Conservation (phyloP, 2,888 invertebrate species). For the Dryocosmus kuriphilus region DNA sequence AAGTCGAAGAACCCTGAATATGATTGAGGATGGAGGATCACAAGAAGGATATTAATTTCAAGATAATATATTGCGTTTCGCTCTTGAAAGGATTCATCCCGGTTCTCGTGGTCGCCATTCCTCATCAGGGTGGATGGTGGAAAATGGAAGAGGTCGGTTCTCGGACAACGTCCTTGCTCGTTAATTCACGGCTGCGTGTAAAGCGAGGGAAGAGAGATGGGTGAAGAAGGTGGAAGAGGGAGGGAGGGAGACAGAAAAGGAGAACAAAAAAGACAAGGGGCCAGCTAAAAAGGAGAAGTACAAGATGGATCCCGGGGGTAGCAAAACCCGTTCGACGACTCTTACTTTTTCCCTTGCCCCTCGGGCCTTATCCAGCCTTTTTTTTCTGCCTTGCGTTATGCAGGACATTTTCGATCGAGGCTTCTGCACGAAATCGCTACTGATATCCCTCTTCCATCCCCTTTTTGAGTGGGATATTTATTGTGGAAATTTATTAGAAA, state of each 20-base stretch:
- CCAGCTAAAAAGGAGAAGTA: conserved; percentile 55
- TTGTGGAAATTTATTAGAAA: too few species aligned
- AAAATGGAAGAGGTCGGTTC: conserved; percentile 49
- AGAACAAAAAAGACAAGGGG: conserved; percentile 41
- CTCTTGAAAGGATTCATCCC: conserved; percentile 39
- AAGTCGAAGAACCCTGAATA: not conserved
- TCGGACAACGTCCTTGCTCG: conserved; percentile 56
- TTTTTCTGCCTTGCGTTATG: conserved; percentile 47
- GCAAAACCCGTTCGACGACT: conserved; percentile 56
- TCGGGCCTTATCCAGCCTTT: conserved; percentile 33
- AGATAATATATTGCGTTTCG: conserved; percentile 35
- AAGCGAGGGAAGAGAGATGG: conserved; percentile 42
- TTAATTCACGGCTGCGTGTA: conserved; percentile 54
- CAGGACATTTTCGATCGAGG: conserved; percentile 53
- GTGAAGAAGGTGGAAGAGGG: conserved; percentile 41
- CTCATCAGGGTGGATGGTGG: conserved; percentile 38
- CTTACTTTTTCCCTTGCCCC: conserved; percentile 53
- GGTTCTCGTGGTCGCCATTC: conserved; percentile 32
- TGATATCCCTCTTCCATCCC: conserved; percentile 38
- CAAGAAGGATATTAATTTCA: conserved; percentile 33
- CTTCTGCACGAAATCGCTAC: conserved; percentile 49
- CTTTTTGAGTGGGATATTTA: not conserved
- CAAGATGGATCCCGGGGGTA: conserved; percentile 55
- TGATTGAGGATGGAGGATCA: conserved; percentile 26
- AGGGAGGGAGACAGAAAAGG: conserved; percentile 48